phyloP scores from a whole-genome alignment of 2,797 vertebrate genomes.

The Malacoctenus gilli region DNA sequence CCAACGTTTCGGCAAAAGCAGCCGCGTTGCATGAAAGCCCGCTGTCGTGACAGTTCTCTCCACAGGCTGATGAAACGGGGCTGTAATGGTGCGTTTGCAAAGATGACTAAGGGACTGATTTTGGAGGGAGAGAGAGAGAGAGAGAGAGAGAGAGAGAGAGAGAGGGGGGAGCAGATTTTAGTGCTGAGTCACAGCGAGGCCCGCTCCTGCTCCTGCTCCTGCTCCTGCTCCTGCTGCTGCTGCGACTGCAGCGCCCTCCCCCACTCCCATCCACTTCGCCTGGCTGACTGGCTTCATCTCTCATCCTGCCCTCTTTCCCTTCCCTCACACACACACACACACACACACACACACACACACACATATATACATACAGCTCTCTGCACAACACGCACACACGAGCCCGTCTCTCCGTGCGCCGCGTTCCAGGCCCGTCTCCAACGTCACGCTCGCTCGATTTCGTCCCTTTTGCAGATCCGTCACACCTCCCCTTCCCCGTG shows the following conservation, averaged over 20 bases:
- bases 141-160: conserved; percentile 44
- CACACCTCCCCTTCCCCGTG: conserved; percentile 14
- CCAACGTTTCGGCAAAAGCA: conserved; percentile 10
- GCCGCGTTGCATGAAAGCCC: conserved; percentile 1
- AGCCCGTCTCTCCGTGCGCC: too few species aligned
- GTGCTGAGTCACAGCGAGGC: conserved; percentile 79
- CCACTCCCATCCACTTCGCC: conserved; percentile 43
- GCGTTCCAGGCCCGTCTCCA: too few species aligned
- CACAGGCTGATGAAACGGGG: conserved; percentile 16
- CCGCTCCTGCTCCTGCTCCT: conserved; percentile 56
- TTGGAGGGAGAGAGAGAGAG: conserved; percentile 45
- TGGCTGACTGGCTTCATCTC: conserved; percentile 53
- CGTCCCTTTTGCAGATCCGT: conserved; percentile 24
- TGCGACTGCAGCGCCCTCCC: conserved; percentile 66
- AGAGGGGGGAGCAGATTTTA: conserved; percentile 56
- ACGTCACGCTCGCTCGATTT: too few species aligned
- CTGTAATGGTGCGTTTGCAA: conserved; percentile 40
- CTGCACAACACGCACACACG: conserved; percentile 12
- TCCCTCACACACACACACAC: conserved; percentile 15
- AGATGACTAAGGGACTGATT: conserved; percentile 60
- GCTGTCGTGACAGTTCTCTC: conserved; percentile 37
- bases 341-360: conserved; percentile 3
- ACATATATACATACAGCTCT: conserved; percentile 18
- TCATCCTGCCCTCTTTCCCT: conserved; percentile 49
- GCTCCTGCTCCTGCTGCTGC: conserved; percentile 51